Conservation (phyloP, 2,113 vertebrate genomes). For the Sturnira hondurensis region DNA sequence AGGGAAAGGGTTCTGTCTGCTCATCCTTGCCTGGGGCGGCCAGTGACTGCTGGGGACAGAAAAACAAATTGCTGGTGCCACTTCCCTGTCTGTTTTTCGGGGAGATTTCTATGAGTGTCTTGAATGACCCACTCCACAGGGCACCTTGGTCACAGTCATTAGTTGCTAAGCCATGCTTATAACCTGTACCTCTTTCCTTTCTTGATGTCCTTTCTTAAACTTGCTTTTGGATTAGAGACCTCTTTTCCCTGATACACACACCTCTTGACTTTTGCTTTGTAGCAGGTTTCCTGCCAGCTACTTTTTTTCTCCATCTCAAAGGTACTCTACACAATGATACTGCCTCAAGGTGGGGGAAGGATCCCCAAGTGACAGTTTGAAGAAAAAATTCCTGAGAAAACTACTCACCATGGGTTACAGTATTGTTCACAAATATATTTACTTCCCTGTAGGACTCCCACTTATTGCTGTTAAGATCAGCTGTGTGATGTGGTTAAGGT, state of each 20-base stretch:
- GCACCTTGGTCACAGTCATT: rapidly evolving
- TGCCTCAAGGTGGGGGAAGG: background rate
- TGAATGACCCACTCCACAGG: background rate
- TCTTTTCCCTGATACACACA: background rate
- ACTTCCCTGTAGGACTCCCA: background rate
- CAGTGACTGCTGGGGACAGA: background rate
- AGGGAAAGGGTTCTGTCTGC: background rate
- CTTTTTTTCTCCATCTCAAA: background rate
- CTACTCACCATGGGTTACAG: background rate
- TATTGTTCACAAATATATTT: background rate
- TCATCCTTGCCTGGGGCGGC: background rate
- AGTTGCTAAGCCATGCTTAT: background rate
- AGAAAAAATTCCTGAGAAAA: slow-evolving; percentile 26
- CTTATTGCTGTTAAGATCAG: background rate
- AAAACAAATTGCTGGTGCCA: background rate
- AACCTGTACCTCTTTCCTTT: background rate
- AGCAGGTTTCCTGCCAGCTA: background rate
- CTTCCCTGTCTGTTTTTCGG: background rate
- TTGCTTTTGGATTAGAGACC: background rate
- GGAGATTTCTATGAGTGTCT: background rate
- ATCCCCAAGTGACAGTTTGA: background rate
- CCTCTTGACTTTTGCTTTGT: background rate
- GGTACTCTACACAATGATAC: background rate
- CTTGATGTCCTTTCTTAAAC: background rate
- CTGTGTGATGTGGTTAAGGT: background rate